A percentile compares a stretch with the other conserved stretches of the same genome.
Conservation (phyloP, 1,140 invertebrate genomes). For the Pseudachorutes palmiensis region DNA sequence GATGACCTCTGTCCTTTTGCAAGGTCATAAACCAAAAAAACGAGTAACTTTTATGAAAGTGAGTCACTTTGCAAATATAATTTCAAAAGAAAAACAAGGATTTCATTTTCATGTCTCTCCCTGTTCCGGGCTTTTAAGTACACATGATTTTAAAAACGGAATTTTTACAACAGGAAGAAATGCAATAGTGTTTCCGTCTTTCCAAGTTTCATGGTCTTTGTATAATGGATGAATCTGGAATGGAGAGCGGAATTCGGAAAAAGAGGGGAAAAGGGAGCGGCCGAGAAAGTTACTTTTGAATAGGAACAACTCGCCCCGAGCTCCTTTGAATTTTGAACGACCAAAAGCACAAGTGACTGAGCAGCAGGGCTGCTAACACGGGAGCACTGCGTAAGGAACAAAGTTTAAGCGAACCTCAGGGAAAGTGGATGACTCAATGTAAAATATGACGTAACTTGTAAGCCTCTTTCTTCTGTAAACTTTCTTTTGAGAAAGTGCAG, state of each 20-base stretch:
- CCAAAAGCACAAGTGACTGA: background rate
- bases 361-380: background rate
- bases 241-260: background rate
- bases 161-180: too few relatives aligned
- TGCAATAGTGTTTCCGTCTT: background rate
- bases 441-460: background rate
- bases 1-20: too few relatives aligned
- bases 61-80: too few relatives aligned
- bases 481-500: background rate
- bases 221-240: slow-evolving; percentile 8
- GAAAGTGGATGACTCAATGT: background rate
- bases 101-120: too few relatives aligned
- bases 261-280: background rate
- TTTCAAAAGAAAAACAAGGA: too few relatives aligned
- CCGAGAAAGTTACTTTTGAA: background rate
- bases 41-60: too few relatives aligned
- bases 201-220: background rate
- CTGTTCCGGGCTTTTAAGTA: too few relatives aligned
- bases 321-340: background rate
- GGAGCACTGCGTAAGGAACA: background rate
- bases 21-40: too few relatives aligned
- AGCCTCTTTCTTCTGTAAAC: background rate
- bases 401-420: background rate
- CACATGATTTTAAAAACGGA: too few relatives aligned
- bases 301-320: background rate